Base-by-base conservation (phyloP, 2,888 invertebrate species). In the Mystacides longicornis region DNA sequence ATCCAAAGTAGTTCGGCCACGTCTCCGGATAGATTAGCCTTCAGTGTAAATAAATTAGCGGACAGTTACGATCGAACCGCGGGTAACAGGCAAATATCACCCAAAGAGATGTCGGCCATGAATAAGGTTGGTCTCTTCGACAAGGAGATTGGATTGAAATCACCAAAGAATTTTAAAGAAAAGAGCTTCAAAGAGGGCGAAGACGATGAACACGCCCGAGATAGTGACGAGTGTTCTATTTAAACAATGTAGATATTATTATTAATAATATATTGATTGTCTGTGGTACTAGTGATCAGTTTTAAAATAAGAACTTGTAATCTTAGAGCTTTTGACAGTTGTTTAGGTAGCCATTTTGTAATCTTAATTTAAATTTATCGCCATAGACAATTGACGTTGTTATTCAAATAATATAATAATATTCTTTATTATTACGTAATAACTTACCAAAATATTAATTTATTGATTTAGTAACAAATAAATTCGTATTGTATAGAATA, bases 181-280 rank as follows among this genome's bases (percentile, higher is more conserved):
- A 43, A 51, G 20, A 69, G 69, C 18, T 58, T 56, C 19, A 64
- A 66, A 22, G 72, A 72, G 33, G 75, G 75, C 11, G 77, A 77
- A 3, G 77, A 77, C 58, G 78, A 76, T 1, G 77, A 77, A 61
- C 77, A 78, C 67, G 77, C 78, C 42, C 69, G 76, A 16, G 81
- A 81, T 65, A 81, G 81, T 65, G 81, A 82, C 67, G 82, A 82
- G 67, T 81, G 81, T 68, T 82, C 81, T 68, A 81, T 82, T 72
- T 82, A 71, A 57, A 54, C n/a, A 3, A 37, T 37, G 37, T 37
- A n/a, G 14, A 3, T 37, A 7, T 37, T 7, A 3, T 37, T 37
- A 7, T 7, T 14, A 11, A 16, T 37, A 37, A 14, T 27, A 7
- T 37, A 16, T 14, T 37, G 4, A 37, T 37, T 37, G 37, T 37